Percentiles rank a stretch among this genome's conserved stretches.
These are phyloP conservation scores for Aurelia coerulea DNA, from an alignment of 30 jellyfish, hydroid and myxozoan species.

Conservation along the genomic window DNA sequence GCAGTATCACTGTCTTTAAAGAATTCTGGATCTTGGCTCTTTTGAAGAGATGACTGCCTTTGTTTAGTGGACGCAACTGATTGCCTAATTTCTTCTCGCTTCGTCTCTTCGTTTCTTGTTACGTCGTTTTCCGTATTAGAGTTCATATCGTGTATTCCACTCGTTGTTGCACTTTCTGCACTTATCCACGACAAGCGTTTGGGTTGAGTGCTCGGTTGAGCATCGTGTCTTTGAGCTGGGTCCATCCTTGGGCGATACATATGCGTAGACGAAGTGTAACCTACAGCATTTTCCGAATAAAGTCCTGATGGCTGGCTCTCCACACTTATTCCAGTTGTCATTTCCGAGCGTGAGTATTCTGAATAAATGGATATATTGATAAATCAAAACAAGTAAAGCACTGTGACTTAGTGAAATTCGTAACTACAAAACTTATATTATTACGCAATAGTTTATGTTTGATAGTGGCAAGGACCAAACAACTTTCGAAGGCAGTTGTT, in stretches of 20 bases:
- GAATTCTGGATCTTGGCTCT: neutral
- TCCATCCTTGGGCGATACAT: constrained; percentile 48
- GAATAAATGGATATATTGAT: neutral
- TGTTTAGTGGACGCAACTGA: constrained; percentile 38
- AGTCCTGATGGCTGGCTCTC: constrained; percentile 94
- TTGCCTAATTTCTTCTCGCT: no score
- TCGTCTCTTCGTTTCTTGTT: no score
- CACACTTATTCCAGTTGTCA: constrained; percentile 94
- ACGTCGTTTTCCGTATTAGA: constrained; percentile 41
- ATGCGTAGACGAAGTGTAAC: constrained; percentile 8
- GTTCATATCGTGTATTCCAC: constrained; percentile 87
- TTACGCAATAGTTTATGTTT: no score
- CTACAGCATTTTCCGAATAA: constrained; percentile 55
- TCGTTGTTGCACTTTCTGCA: constrained; percentile 86
- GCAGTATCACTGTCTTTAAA: constrained; percentile 34
- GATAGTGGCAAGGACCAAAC: no score
- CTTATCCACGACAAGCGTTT: constrained; percentile 93
- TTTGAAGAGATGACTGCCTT: constrained; percentile 28
- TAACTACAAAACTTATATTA: no score
- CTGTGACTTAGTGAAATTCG: no score
- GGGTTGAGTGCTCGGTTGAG: constrained; percentile 21
- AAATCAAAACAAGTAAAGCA: neutral
- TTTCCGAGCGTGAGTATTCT: constrained; percentile 92
- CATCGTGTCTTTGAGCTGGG: constrained; percentile 24
- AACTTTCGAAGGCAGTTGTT: no score